Conservation (phyloP, 2,888 invertebrate species). For the Epinotia ramella region DNA sequence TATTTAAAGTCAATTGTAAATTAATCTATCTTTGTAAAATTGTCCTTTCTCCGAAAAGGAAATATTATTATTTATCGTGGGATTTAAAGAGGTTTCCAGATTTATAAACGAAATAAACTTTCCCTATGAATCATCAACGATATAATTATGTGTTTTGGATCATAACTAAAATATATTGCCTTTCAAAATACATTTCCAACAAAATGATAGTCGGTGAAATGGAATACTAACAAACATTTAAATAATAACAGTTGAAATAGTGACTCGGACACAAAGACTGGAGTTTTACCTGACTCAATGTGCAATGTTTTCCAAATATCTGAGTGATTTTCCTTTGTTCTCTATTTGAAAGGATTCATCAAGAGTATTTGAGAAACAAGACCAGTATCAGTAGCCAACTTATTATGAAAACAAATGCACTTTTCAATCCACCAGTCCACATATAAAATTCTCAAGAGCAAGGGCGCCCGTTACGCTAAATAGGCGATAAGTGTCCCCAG, state of each 20-base stretch:
- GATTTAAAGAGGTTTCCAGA: too few species aligned
- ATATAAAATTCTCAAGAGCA: conserved; percentile 63
- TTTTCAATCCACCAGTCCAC: conserved; percentile 42
- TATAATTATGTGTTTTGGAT: too few species aligned
- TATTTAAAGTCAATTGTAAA: too few species aligned
- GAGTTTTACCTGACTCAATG: background rate
- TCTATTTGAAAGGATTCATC: background rate
- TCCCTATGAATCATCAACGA: too few species aligned
- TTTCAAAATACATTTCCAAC: background rate
- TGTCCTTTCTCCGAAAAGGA: too few species aligned
- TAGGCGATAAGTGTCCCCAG: conserved; percentile 65
- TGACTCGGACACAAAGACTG: background rate
- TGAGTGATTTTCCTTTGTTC: background rate
- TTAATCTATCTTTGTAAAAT: too few species aligned
- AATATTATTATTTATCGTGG: too few species aligned
- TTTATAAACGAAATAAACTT: too few species aligned
- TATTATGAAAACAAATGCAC: conserved; percentile 11
- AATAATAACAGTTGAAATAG: too few species aligned
- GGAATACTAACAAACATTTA: background rate
- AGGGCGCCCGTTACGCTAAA: conserved; percentile 68
- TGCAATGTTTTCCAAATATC: background rate
- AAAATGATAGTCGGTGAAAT: background rate
- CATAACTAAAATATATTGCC: background rate
- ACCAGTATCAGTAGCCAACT: too few species aligned
- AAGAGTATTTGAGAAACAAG: background rate